Base-by-base conservation (phyloP, 2,888 invertebrate species). In the Drosophila mayaguana region DNA sequence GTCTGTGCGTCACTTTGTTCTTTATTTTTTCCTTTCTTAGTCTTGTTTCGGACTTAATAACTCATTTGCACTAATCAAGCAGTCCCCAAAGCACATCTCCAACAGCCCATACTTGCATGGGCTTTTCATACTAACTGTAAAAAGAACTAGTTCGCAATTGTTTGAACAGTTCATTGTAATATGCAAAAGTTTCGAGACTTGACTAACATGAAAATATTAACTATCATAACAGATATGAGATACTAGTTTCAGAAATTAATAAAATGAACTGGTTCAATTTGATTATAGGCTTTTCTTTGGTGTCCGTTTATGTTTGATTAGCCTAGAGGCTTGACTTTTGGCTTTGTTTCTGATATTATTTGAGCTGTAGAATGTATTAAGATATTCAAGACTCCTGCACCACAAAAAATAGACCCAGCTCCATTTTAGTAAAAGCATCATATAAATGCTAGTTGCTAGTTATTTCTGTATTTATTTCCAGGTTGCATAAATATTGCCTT, bases 31-130 rank as follows among this genome's bases (percentile, higher is more conserved):
- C 6, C 11, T 69, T 53, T 62, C 43, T 40, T 55, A 43, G 57
- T 45, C 59, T 55, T 46, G 36, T 40, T 63, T 48, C 70, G 74
- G 74, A 78, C 76, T 88, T 86, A 88, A 80, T 77, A 86, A 86
- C 83, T 77, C 81, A 88, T 86, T 88, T 86, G 72, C 66, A 73
- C 74, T 80, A 80, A 83, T 82, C 87, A 88, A 77, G 72, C 76
- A 75, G 67, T 63, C 57, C 73, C 72, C 73, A 51, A 60, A 72
- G 66, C 63, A 64, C 38, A 50, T 16, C 8, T 22, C 11, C 25
- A 6, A 54, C n/a, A 48, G 12, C 48, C 38, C 14, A 18, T 40
- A 18, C 8, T 12, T 18, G 14, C 8, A 22, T 2, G 22, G 25
- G 22, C 22, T 45, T 34, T 11, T 14, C 8, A n/a, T 12, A 9